Base-by-base conservation (phyloP, 2,888 invertebrate species). In the Lasioglossum oenotherae region DNA sequence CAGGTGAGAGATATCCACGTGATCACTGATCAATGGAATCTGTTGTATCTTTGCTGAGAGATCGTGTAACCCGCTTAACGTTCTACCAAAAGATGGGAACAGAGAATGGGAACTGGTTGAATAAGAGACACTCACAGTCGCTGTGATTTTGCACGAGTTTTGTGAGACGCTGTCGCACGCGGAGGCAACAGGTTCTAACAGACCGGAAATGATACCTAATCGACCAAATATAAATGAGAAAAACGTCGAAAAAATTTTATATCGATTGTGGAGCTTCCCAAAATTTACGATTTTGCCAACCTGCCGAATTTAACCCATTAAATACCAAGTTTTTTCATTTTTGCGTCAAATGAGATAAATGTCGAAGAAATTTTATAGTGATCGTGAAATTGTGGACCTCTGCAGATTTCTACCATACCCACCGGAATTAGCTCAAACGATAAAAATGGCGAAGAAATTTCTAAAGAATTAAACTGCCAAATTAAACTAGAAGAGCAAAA, bases 1-100 rank as follows among this genome's bases (percentile, higher is more conserved):
- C 92, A 98, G 98, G 98, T 98, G 94, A 93, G 89, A 23, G 12
- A 80, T 53, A 10, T 12, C 41, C n/a, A 4, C 69, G 35, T 23
- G 69, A 67, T 67, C 67, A 31, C 10, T 1, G 41, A 10, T 41
- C 53, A n/a, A 23, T 64, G 12, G 14, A 5, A 2, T n/a, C 2
- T 82, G 10, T 23, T 44, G 41, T 85, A 23, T 81, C 53, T 53
- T 67, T 67, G 80, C 84, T 84, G 38, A 79, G 75, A 81, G 35
- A 86, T 87, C 81, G 78, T 80, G 53, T 75, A 78, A 69, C n/a
- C 38, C n/a, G 88, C 88, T 88, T 88, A 78, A 44, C 81, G 71
- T 73, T 73, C 41, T 41, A 49, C 64, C 64, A 57, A 75, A 64
- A 64, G 46, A 78, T 57, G 64, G 73, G 78, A 35, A 84, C 64